Conservation (phyloP, 1,140 invertebrate species). For the Calliphora vicina region DNA sequence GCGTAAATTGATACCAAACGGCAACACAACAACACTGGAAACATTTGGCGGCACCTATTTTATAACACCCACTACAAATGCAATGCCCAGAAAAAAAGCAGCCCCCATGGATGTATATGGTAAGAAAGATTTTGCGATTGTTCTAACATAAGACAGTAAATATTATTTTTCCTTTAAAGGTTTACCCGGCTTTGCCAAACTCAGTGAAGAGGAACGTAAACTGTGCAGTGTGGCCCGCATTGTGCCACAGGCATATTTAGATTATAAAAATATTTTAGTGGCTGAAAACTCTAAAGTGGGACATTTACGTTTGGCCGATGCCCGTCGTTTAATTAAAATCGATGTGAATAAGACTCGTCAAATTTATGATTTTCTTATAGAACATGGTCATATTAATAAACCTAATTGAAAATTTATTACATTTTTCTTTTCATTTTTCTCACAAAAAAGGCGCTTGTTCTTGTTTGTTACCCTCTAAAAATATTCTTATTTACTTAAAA, state of each 20-base stretch:
- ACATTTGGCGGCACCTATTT: neutral
- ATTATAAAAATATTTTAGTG: constrained; percentile 78
- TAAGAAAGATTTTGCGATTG: constrained; percentile 11
- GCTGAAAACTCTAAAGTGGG: constrained; percentile 78
- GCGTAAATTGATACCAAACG: constrained; percentile 58
- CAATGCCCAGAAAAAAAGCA: constrained; percentile 48
- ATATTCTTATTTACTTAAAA: neutral
- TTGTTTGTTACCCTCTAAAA: no score
- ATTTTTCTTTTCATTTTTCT: constrained; percentile 21
- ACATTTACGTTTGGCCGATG: constrained; percentile 78
- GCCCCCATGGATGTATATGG: constrained; percentile 71
- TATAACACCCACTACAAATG: constrained; percentile 27
- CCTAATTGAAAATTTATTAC: constrained; percentile 45
- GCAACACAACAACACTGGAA: neutral
- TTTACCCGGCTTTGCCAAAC: constrained; percentile 79
- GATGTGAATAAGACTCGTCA: constrained; percentile 94
- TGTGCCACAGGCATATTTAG: constrained; percentile 78
- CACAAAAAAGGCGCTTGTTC: constrained; percentile 16
- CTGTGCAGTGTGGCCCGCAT: constrained; percentile 79
- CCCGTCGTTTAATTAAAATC: constrained; percentile 84
- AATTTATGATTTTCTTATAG: constrained; percentile 83
- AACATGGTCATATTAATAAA: constrained; percentile 75
- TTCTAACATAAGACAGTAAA: neutral
- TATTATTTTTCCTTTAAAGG: constrained; percentile 65
- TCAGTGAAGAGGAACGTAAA: constrained; percentile 76